A percentile compares a stretch with the other conserved stretches of the same genome.
phyloP scores from a whole-genome alignment of 2,888 invertebrate genomes.

The Megalurothrips usitatus region DNA sequence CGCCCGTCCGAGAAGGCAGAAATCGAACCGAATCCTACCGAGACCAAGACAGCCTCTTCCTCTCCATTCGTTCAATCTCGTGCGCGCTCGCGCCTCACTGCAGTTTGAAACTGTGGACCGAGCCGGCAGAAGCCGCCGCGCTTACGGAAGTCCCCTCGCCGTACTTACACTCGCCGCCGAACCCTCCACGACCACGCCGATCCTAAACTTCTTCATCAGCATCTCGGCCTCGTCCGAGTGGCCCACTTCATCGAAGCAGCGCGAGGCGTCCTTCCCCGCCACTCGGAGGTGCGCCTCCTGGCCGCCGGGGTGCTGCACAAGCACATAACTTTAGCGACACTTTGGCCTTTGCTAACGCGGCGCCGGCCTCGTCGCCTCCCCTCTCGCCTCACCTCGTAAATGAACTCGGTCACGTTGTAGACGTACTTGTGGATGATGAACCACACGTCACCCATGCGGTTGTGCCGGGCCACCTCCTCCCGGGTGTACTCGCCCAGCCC shows the following conservation, averaged over 20 bases:
- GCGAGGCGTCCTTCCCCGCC: conserved; percentile 39
- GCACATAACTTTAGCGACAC: too few species aligned
- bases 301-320: conserved; percentile 40
- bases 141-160: too few species aligned
- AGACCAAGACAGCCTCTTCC: too few species aligned
- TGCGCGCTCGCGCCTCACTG: too few species aligned
- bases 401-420: conserved; percentile 15
- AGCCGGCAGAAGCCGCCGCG: too few species aligned
- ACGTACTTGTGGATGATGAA: conserved; percentile 13
- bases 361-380: too few species aligned
- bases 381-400: background rate
- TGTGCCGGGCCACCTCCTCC: background rate
- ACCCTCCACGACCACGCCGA: conserved; percentile 37
- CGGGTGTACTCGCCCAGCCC: background rate
- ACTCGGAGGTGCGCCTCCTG: conserved; percentile 38
- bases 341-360: too few species aligned
- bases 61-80: too few species aligned
- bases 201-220: conserved; percentile 38
- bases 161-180: background rate
- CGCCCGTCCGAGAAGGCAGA: background rate
- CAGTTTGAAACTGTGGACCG: too few species aligned
- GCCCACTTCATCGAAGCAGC: conserved; percentile 40
- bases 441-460: conserved; percentile 12
- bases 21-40: too few species aligned
- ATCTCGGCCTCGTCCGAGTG: conserved; percentile 40